Conservation (phyloP, 2,113 vertebrate species). For the Pelmatolapia mariae region DNA sequence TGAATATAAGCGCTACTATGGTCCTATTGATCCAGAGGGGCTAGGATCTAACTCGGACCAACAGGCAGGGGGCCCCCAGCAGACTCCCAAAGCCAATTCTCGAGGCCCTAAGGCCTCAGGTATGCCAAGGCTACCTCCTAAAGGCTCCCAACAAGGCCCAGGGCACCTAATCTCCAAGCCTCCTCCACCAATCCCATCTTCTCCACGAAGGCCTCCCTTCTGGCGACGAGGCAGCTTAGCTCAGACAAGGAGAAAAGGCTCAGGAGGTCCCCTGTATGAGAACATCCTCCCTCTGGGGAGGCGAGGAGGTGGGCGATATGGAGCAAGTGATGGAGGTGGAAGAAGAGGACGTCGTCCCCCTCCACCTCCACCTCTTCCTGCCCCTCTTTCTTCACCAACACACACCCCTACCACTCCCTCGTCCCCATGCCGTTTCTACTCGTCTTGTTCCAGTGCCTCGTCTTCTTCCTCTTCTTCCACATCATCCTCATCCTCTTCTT, state of each 20-base stretch:
- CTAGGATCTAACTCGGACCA: slow-evolving; percentile 68
- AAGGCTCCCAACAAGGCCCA: slow-evolving; percentile 48
- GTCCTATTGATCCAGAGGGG: slow-evolving; percentile 88
- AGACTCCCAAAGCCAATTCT: slow-evolving; percentile 66
- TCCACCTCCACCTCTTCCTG: slow-evolving; percentile 69
- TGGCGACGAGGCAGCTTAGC: slow-evolving; percentile 70
- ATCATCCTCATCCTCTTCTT: slow-evolving; percentile 66
- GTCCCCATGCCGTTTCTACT: slow-evolving; percentile 69
- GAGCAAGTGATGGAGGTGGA: slow-evolving; percentile 53
- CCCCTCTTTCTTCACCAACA: slow-evolving; percentile 68
- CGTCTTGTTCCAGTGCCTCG: slow-evolving; percentile 70
- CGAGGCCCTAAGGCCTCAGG: slow-evolving; percentile 59
- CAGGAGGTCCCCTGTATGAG: slow-evolving; percentile 71
- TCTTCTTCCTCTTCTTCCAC: slow-evolving; percentile 69
- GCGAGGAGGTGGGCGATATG: slow-evolving; percentile 75
- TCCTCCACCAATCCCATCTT: slow-evolving; percentile 56
- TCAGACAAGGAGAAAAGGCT: slow-evolving; percentile 66
- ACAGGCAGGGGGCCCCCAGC: slow-evolving; percentile 56
- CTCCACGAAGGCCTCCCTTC: slow-evolving; percentile 64
- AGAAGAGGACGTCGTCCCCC: slow-evolving; percentile 64
- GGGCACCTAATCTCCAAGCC: slow-evolving; percentile 61
- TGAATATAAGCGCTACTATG: slow-evolving; percentile 88
- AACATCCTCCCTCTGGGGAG: slow-evolving; percentile 72
- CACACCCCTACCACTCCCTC: slow-evolving; percentile 71
- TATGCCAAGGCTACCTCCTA: slow-evolving; percentile 58